Evolutionary conservation across 2,113 vertebrate species (phyloP).

Genomic region (Pollimyrus isidori): DNA sequence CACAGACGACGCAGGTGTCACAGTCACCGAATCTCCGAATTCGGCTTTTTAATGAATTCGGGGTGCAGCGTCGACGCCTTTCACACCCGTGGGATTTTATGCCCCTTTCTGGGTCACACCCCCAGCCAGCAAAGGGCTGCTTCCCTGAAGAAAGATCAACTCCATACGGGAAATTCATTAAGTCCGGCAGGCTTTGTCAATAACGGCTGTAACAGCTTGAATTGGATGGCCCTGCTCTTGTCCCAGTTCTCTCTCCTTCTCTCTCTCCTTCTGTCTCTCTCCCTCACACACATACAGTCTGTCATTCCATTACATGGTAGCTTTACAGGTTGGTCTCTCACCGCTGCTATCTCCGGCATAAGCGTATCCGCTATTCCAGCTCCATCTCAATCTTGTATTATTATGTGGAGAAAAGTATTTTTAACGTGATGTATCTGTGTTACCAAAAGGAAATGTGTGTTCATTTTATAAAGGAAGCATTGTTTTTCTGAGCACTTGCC

Average conservation of each 20-base stretch:
- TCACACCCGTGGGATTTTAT: background rate
- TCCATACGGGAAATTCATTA: constrained; percentile 1
- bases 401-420: background rate
- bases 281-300: background rate
- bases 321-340: background rate
- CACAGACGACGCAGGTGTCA: background rate
- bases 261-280: background rate
- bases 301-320: background rate
- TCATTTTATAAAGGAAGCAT: background rate
- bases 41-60: background rate
- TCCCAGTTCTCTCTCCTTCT: background rate
- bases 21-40: background rate
- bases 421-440: background rate
- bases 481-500: background rate
- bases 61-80: background rate
- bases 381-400: background rate
- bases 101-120: background rate
- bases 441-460: background rate
- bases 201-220: background rate
- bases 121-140: background rate
- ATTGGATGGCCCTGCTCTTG: background rate
- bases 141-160: background rate
- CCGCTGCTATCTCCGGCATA: background rate
- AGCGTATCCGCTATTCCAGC: background rate
- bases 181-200: background rate